Conservation (phyloP, 1,140 invertebrate species). For the Atopsyche davidsoni region DNA sequence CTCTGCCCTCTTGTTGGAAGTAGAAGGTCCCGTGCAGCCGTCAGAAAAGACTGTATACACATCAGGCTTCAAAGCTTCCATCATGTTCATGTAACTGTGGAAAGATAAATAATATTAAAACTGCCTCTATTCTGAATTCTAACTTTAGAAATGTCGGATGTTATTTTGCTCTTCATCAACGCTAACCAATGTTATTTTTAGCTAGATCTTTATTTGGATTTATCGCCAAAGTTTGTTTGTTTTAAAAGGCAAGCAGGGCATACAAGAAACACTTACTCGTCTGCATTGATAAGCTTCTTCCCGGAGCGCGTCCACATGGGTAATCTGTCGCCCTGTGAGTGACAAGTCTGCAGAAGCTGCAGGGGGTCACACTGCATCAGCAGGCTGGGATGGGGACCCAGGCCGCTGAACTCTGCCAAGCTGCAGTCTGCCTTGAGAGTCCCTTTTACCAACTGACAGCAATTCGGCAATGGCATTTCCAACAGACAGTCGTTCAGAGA, state of each 20-base stretch:
- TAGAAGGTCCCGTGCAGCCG: slow-evolving; percentile 57
- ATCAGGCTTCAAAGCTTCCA: slow-evolving; percentile 61
- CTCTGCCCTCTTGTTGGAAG: slow-evolving; percentile 46
- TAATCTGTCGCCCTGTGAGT: slow-evolving; percentile 51
- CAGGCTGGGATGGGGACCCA: slow-evolving; percentile 53
- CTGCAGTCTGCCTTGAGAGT: slow-evolving; percentile 43
- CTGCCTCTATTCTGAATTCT: neutral
- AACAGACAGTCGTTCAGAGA: slow-evolving; percentile 45
- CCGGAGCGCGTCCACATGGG: slow-evolving; percentile 59
- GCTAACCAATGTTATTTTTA: neutral
- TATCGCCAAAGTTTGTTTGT: neutral
- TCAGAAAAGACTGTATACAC: slow-evolving; percentile 62
- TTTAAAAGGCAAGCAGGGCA: too few relatives aligned
- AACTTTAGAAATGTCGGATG: too few relatives aligned
- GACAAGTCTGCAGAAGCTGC: slow-evolving; percentile 45
- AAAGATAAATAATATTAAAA: neutral
- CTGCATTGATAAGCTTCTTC: slow-evolving; percentile 47
- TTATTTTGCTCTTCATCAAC: too few relatives aligned
- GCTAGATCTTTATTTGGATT: neutral
- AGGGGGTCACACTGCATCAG: slow-evolving; percentile 59
- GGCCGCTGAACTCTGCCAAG: slow-evolving; percentile 50
- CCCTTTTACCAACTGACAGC: slow-evolving; percentile 43
- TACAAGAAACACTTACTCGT: slow-evolving; percentile 32
- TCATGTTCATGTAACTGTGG: slow-evolving; percentile 55
- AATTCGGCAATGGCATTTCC: slow-evolving; percentile 50